Evolutionary conservation across 1,140 invertebrate genomes (phyloP).

Genomic region (Drosophila azteca): DNA sequence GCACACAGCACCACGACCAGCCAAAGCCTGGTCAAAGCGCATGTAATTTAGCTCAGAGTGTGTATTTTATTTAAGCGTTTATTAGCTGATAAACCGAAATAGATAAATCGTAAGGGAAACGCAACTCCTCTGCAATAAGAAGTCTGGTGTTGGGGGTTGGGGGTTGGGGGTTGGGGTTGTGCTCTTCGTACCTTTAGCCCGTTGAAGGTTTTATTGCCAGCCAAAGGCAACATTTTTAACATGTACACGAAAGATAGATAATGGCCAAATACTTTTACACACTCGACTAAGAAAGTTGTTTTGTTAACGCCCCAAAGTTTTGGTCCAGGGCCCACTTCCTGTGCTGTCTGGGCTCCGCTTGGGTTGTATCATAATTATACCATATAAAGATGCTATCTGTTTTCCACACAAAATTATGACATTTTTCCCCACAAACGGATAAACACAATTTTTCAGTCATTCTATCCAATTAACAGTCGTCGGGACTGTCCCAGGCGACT

Average conservation of each 20-base stretch:
- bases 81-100: constrained; percentile 81
- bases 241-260: constrained; percentile 49
- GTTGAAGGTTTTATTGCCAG: constrained; percentile 75
- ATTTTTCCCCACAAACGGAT: constrained; percentile 30
- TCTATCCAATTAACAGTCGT: constrained; percentile 70
- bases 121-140: constrained; percentile 12
- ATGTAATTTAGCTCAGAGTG: constrained; percentile 79
- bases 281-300: constrained; percentile 71
- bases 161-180: neutral
- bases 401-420: constrained; percentile 66
- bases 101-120: constrained; percentile 68
- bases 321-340: constrained; percentile 22
- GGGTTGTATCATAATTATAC: constrained; percentile 68
- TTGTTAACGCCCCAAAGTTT: constrained; percentile 52
- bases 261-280: constrained; percentile 70
- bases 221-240: constrained; percentile 50
- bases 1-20: constrained; percentile 4
- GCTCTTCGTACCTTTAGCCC: constrained; percentile 8
- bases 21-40: constrained; percentile 46
- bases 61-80: constrained; percentile 83
- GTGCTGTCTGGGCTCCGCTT: neutral
- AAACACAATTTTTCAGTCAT: constrained; percentile 60
- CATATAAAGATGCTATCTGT: constrained; percentile 70
- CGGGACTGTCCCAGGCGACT: constrained; percentile 17
- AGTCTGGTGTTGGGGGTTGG: neutral